These are phyloP conservation scores for Epistrophe eligans DNA, from an alignment of 2,888 invertebrate species.

Conservation along the genomic window DNA sequence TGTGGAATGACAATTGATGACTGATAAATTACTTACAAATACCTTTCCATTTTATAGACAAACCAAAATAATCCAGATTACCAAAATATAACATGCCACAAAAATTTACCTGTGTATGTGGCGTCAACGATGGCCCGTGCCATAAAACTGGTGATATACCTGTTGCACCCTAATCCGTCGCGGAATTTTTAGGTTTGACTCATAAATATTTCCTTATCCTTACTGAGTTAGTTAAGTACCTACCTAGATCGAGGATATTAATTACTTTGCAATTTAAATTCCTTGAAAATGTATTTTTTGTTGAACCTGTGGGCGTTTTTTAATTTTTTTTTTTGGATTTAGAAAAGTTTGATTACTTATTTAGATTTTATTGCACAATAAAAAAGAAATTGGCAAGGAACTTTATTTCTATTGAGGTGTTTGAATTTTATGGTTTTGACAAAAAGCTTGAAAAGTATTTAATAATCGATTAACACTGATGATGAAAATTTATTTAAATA, in stretches of 20 bases:
- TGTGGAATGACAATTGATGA: conserved; percentile 35
- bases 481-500: background rate
- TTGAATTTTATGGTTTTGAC: background rate
- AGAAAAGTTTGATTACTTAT: background rate
- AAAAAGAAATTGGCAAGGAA: background rate
- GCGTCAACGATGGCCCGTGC: conserved; percentile 9
- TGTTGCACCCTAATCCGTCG: conserved; percentile 49
- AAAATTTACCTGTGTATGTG: background rate
- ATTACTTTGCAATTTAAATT: conserved; percentile 25
- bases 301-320: background rate
- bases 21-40: conserved; percentile 32
- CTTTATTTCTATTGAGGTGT: background rate
- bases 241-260: conserved; percentile 10
- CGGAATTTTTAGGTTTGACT: conserved; percentile 47
- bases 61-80: background rate
- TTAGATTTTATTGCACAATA: conserved; percentile 50
- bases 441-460: background rate
- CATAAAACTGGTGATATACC: conserved; percentile 26
- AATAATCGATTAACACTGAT: conserved; percentile 13
- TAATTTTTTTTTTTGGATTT: background rate
- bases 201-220: background rate
- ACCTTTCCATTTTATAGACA: conserved; percentile 47
- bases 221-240: conserved; percentile 16
- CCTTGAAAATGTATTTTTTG: background rate
- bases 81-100: background rate